Base-by-base conservation (phyloP, 2,113 vertebrate species). In the Lutjanus erythropterus region DNA sequence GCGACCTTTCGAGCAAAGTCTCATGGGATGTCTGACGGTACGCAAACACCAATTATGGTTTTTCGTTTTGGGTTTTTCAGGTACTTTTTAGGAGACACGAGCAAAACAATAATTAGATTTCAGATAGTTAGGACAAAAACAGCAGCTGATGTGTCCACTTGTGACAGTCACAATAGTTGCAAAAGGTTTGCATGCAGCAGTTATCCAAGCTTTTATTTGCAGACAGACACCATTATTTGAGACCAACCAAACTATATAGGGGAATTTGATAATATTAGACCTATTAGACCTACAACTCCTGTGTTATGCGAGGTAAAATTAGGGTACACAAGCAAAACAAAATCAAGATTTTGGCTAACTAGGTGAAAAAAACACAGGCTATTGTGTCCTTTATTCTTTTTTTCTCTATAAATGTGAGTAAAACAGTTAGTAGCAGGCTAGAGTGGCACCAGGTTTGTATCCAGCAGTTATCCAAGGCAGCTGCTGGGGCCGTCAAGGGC, bases 1-100 rank as follows among this genome's bases (percentile, higher is more conserved):
- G 93, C 95, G 98, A 86, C 98, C 98, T 0, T 99, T 99, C 66
- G 98, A 99, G 94, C 98, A 99, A 95, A 99, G 98, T 88, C 96
- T 99, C 91, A 99, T 99, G 98, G 98, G 98, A 91, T 99, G 98
- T 91, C 93, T 99, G 93, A 99, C 98, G 96, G 98, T 99, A 96
- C 4, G 93, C 75, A 91, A 90, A 91, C 92, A 87, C 77, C 71
- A 86, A 92, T 91, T 91, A 90, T 90, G 88, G 75, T 77, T 90
- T 88, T 68, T 12, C 4, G 12, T 42, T 46, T n/a, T 53, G 31
- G 59, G 61, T 62, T 80, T 86, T 91, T 88, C 83, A 86, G 86
- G 89, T 90, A 75, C 89, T 90, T 92, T 92, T 89, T 33, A 85
- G 72, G 72, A 68, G 69, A 68, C 42, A 0, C n/a, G 39, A 75